Evolutionary conservation across 2,888 invertebrate genomes (phyloP), one percentile per base, ranked within the genome.

Genomic region (Scaptodrosophila latifasciaeformis): DNA sequence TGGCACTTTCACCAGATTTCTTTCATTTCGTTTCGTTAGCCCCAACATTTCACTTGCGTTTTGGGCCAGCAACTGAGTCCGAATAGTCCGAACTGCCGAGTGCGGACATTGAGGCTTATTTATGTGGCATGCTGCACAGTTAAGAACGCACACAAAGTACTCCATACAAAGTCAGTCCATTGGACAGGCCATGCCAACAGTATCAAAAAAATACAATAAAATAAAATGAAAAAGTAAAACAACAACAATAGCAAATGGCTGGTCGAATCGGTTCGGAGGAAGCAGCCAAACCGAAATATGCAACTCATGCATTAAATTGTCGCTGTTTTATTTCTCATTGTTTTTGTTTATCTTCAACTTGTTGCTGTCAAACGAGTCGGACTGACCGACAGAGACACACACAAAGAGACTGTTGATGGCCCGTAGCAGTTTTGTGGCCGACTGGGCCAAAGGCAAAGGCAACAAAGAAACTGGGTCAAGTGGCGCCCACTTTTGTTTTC

Each of bases 251-350:
- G n/a, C n/a, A n/a, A n/a, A n/a, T 27, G 5, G 27, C 27, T 27
- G 5, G 5, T 27, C 7, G 24, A 24, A 24, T 24, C 24, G 7
- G 24, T 24, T 24, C 4, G 24, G 4, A 3, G 4, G 24, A 24
- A 24, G 7, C 24, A 5, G 29, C 12, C 52, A 49, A 47, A 53
- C 49, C 69, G 46, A 76, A 75, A 72, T 72, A 72, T 75, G 74
- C 74, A 75, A 75, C 63, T 75, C 74, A 75, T 80, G 80, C 80
- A 77, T 67, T 75, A 75, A 75, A 75, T 80, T 75, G 80, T 74
- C 80, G 74, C 70, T 71, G 79, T 64, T 72, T 79, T 72, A 79
- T 79, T 76, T 78, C 76, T 71, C 72, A 71, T 72, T 72, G 79
- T 72, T 63, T 74, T 55, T 72, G 76, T 68, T 75, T 75, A 71